phyloP scores from a whole-genome alignment of 2,797 vertebrate genomes.

The Pogoniulus pusillus region DNA sequence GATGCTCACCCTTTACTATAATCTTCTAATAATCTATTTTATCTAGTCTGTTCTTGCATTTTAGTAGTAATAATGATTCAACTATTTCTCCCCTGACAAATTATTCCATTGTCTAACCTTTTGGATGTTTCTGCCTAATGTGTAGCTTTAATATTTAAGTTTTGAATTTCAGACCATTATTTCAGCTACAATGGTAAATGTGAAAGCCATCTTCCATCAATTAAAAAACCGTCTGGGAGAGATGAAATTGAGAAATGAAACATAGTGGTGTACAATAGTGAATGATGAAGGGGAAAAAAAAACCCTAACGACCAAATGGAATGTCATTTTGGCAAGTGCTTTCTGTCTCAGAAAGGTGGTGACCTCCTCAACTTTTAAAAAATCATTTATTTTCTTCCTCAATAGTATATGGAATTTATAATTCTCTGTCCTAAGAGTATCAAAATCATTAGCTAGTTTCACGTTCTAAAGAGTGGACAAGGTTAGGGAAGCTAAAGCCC shows the following conservation, averaged over 20 bases:
- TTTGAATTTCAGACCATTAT: conserved; percentile 61
- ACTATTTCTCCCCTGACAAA: conserved; percentile 46
- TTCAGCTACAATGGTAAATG: conserved; percentile 42
- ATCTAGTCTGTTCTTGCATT: conserved; percentile 26
- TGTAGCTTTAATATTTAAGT: conserved; percentile 65
- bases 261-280: neutral
- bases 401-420: neutral
- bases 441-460: neutral
- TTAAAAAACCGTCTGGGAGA: conserved; percentile 50
- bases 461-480: neutral
- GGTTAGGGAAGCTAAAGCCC: neutral
- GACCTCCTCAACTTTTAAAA: neutral
- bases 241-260: conserved; percentile 33
- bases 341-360: neutral
- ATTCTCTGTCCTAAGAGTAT: neutral
- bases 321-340: neutral
- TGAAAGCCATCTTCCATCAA: conserved; percentile 52
- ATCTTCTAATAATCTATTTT: conserved; percentile 39
- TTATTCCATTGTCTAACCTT: conserved; percentile 59
- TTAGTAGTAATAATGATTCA: conserved; percentile 28
- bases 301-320: neutral
- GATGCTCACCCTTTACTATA: conserved; percentile 26
- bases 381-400: neutral
- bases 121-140: conserved; percentile 58
- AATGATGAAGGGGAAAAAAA: conserved; percentile 7